Conservation (phyloP, 2,888 invertebrate genomes). For the Stenichneumon culpator region DNA sequence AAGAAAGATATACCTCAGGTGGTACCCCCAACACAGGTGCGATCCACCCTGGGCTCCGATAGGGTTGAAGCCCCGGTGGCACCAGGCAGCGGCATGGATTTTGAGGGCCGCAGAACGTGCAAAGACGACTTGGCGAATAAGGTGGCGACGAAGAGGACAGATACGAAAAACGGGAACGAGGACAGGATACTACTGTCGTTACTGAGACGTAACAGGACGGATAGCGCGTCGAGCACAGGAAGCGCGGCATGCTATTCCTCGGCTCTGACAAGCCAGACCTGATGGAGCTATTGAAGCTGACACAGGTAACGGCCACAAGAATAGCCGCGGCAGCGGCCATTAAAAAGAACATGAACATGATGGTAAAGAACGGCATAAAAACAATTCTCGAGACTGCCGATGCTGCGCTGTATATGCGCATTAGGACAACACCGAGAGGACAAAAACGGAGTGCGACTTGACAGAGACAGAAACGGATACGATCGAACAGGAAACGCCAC, state of each 20-base stretch:
- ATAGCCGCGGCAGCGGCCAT: too few relatives aligned
- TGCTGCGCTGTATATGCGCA: neutral
- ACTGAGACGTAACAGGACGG: slow-evolving; percentile 12
- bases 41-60: neutral
- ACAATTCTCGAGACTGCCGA: slow-evolving; percentile 23
- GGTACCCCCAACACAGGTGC: neutral
- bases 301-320: too few relatives aligned
- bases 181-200: neutral
- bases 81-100: neutral
- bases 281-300: too few relatives aligned
- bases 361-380: too few relatives aligned
- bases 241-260: neutral
- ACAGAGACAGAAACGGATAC: slow-evolving; percentile 3
- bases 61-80: neutral
- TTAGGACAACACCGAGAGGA: neutral
- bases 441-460: neutral
- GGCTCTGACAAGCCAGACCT: too few relatives aligned
- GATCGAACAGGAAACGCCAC: slow-evolving; percentile 1
- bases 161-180: too few relatives aligned
- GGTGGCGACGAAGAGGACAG: neutral
- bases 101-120: neutral
- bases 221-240: neutral
- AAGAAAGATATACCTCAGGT: too few relatives aligned
- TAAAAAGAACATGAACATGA: too few relatives aligned
- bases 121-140: neutral